A percentile compares a stretch with the other conserved stretches of the same genome.
These are phyloP conservation scores for Aelia acuminata DNA, from an alignment of 2,888 invertebrate genomes.

Conservation along the genomic window DNA sequence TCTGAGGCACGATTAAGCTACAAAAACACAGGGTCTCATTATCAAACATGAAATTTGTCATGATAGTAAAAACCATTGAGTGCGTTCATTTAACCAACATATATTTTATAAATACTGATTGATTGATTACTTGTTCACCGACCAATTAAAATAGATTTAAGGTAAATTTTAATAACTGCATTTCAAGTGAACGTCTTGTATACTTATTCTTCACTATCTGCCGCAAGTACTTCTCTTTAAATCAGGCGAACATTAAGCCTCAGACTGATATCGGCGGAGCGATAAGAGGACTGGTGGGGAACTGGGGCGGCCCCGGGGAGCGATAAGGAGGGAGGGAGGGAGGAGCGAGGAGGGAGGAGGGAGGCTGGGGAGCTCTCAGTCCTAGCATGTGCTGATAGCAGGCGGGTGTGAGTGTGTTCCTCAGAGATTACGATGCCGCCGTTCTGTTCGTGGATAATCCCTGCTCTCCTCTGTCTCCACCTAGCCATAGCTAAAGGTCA, in stretches of 20 bases:
- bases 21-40: too few relatives aligned
- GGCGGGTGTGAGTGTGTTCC: slow-evolving; percentile 34
- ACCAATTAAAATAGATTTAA: too few relatives aligned
- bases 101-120: too few relatives aligned
- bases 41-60: too few relatives aligned
- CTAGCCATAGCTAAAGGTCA: slow-evolving; percentile 6
- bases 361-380: background rate
- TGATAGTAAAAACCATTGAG: too few relatives aligned
- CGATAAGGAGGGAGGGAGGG: slow-evolving; percentile 3
- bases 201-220: too few relatives aligned
- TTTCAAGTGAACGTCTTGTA: too few relatives aligned
- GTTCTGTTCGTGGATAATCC: slow-evolving; percentile 12
- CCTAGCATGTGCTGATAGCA: slow-evolving; percentile 52
- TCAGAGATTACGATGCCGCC: background rate
- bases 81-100: too few relatives aligned
- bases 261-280: too few relatives aligned
- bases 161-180: too few relatives aligned
- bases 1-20: too few relatives aligned
- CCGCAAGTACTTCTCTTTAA: background rate
- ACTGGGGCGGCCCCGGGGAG: background rate
- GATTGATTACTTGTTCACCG: too few relatives aligned
- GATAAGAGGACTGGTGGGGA: slow-evolving; percentile 13
- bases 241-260: background rate
- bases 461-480: background rate
- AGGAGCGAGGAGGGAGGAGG: slow-evolving; percentile 1